Conservation (phyloP, 2,113 vertebrate genomes). For the Otis tarda region DNA sequence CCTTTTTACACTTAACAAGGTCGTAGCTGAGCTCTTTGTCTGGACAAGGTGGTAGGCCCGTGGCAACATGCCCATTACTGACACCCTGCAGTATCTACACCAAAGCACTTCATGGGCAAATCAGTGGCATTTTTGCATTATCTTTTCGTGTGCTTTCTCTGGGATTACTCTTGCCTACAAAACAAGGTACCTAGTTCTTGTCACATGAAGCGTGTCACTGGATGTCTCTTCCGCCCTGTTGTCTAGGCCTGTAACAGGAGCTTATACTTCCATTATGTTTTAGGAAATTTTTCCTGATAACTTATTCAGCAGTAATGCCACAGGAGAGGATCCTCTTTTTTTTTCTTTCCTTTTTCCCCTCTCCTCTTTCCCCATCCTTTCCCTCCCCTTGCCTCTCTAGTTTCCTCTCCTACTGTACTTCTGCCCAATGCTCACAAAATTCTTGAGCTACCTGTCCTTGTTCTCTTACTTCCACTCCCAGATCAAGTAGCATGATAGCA, state of each 20-base stretch:
- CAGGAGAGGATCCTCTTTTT: neutral
- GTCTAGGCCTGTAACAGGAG: neutral
- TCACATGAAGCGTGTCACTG: neutral
- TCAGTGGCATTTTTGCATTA: neutral
- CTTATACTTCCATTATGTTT: neutral
- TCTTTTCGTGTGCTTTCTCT: neutral
- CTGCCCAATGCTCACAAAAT: neutral
- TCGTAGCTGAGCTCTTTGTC: neutral
- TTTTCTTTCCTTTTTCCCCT: neutral
- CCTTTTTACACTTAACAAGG: neutral
- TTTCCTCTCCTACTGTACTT: neutral
- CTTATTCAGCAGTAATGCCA: neutral
- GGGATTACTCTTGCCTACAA: neutral
- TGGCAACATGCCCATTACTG: neutral
- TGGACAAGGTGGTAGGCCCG: neutral
- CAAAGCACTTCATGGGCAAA: neutral
- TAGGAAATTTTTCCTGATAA: neutral
- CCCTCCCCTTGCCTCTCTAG: neutral
- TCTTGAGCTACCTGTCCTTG: neutral
- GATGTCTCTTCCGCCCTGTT: neutral
- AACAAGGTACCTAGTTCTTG: neutral
- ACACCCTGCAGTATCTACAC: fast-evolving
- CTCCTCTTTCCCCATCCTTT: neutral
- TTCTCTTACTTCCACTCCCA: neutral
- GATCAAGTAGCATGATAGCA: neutral